Evolutionary conservation across 2,888 invertebrate genomes (phyloP).

Genomic region (Platycheirus albimanus): DNA sequence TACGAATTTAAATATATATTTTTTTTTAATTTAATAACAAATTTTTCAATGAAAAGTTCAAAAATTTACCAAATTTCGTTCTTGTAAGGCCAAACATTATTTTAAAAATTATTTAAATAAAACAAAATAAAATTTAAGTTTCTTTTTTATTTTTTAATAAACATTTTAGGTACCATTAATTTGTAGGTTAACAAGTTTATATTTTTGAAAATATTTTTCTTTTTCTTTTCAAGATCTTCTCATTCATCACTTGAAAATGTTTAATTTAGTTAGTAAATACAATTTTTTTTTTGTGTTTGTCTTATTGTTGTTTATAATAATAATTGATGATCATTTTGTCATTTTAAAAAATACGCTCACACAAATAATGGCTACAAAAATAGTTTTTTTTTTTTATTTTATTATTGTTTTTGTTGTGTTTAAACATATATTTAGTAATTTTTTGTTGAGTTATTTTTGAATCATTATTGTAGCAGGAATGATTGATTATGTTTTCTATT

Average conservation of each 20-base stretch:
- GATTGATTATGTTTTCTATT: constrained; percentile 42
- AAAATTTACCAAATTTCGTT: constrained; percentile 20
- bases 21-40: constrained; percentile 10
- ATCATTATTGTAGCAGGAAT: constrained; percentile 52
- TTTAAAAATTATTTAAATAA: constrained; percentile 1
- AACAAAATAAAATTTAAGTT: not conserved
- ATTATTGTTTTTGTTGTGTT: constrained; percentile 10
- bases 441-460: constrained; percentile 5
- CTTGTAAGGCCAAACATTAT: not conserved
- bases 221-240: not conserved
- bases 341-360: constrained; percentile 31
- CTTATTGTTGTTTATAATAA: not conserved
- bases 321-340: constrained; percentile 40
- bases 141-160: constrained; percentile 22
- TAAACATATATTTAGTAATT: constrained; percentile 18
- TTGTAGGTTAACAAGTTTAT: constrained; percentile 60
- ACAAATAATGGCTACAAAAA: constrained; percentile 66
- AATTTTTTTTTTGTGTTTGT: constrained; percentile 28
- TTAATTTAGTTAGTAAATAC: constrained; percentile 39
- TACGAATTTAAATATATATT: constrained; percentile 15
- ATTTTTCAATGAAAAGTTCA: not conserved
- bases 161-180: constrained; percentile 70
- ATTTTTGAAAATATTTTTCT: constrained; percentile 16
- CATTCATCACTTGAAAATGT: constrained; percentile 23
- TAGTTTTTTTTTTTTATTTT: constrained; percentile 51